Base-by-base conservation (phyloP, 2,113 vertebrate species). In the Ciconia maguari region DNA sequence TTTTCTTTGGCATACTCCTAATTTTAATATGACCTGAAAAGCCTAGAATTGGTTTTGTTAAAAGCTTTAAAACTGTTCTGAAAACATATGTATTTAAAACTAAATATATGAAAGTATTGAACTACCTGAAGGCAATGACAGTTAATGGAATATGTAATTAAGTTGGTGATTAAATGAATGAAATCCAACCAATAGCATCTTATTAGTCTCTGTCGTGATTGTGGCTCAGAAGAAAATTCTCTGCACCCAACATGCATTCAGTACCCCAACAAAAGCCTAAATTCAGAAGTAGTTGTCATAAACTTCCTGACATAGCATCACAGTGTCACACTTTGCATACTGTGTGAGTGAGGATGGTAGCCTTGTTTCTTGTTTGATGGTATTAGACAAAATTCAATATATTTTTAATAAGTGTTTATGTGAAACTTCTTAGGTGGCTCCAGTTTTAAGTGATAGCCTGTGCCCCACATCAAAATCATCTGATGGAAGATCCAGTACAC, bases 381-480 rank as follows among this genome's bases (percentile, higher is more conserved):
- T 80, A 10, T 64, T 75, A 46, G 68, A 61, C 36, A 71, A 27
- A 70, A 81, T 46, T 52, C 16, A 58, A 10, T 74, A 1, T 14
- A 19, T 46, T 62, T 80, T 76, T 61, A 48, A 2, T 76, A 66
- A 80, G 9, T 10, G 9, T 66, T 81, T 75, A 38, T 77, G 6
- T 81, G 58, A 60, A 87, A 89, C n/a, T 92, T 87, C 51, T 48
- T 69, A 98, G 98, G 97, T 96, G 46, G 83, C 76, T 20, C 66
- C 94, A 30, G 80, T 94, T 69, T 60, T 96, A 7, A 96, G 92
- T 74, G 98, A 98, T 7, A 91, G 49, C 89, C 41, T 61, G 7
- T 96, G 89, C 65, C 89, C 94, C 46, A 87, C 96, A 29, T 95
- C 97, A 32, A 96, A 95, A 87, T 98, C 98, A 7, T 97, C 97